These are phyloP conservation scores for Bombus confusus DNA, from an alignment of 1,140 invertebrate genomes.

Conservation along the genomic window DNA sequence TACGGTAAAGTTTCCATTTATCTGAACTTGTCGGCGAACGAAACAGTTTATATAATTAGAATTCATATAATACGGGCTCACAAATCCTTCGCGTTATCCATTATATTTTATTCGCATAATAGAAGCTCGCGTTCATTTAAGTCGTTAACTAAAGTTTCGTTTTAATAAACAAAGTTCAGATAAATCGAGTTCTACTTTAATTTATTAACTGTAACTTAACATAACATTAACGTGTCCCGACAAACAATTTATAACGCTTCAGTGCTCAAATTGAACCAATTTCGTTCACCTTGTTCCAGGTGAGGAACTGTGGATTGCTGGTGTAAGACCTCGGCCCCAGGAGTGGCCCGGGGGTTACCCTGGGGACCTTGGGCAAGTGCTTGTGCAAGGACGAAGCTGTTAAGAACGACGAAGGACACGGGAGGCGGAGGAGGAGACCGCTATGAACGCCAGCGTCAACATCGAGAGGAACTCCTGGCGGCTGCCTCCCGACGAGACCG, in stretches of 20 bases:
- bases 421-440: constrained; percentile 73
- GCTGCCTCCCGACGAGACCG: constrained; percentile 92
- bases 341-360: constrained; percentile 76
- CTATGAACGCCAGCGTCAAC: constrained; percentile 92
- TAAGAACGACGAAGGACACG: constrained; percentile 66
- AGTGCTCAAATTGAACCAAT: not conserved
- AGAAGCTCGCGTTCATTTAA: not conserved
- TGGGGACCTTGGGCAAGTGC: constrained; percentile 72
- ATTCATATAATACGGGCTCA: too few species aligned
- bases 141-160: not conserved
- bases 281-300: constrained; percentile 59
- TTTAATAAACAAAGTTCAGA: not conserved
- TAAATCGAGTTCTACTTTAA: not conserved
- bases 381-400: constrained; percentile 70
- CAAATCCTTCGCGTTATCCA: too few species aligned
- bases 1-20: not conserved
- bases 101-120: not conserved
- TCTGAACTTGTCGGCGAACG: too few species aligned
- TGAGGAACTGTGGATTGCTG: constrained; percentile 73
- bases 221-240: not conserved
- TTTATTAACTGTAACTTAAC: too few species aligned
- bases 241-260: not conserved
- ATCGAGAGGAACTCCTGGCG: constrained; percentile 93
- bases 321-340: constrained; percentile 74
- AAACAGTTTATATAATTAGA: not conserved